Evolutionary conservation across 2,113 vertebrate species (phyloP), one percentile per base, ranked within the genome.

Genomic region (Echinops telfairi): DNA sequence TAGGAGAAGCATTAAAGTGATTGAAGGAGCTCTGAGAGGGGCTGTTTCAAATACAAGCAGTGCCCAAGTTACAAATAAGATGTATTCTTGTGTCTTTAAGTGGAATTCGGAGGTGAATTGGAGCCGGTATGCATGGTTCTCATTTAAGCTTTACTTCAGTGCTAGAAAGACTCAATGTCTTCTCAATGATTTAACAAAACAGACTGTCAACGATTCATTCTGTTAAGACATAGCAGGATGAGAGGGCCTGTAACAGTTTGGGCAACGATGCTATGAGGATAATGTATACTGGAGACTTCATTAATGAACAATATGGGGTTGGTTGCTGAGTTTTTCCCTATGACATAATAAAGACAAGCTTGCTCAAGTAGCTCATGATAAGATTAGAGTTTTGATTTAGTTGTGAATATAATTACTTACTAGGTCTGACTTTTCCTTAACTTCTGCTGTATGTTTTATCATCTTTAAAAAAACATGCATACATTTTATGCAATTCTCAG

Each of bases 401-500:
- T 90, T 31, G 40, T 29, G 78, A 47, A 12, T 80, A 31, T 33
- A n/a, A 91, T 89, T 83, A 53, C 70, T 86, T 33, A 16, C n/a
- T 80, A 68, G 22, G 7, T 81, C 5, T 68, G 11, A 31, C 64
- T 3, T 83, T 40, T 86, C 4, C 79, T 40, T 86, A 43, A 81
- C 12, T 20, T 70, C 31, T 70, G 17, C 14, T 33, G 12, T 53
- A 53, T 75, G 19, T 83, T 53, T 40, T 83, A 31, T 12, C 47
- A 53, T n/a, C 2, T 73, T 85, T 78, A 76, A 8, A 25, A n/a
- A 40, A 14, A 60, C 23, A 75, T 62, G 33, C 1, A n/a, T n/a
- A 17, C 4, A 33, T 76, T 78, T 60, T 83, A 31, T 84, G 89
- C 80, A 19, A 15, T 93, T 83, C 43, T 78, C 43, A 93, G 22